Evolutionary conservation across 2,113 vertebrate genomes (phyloP), one percentile per base, ranked within the genome.

Genomic region (Brachirus orientalis): DNA sequence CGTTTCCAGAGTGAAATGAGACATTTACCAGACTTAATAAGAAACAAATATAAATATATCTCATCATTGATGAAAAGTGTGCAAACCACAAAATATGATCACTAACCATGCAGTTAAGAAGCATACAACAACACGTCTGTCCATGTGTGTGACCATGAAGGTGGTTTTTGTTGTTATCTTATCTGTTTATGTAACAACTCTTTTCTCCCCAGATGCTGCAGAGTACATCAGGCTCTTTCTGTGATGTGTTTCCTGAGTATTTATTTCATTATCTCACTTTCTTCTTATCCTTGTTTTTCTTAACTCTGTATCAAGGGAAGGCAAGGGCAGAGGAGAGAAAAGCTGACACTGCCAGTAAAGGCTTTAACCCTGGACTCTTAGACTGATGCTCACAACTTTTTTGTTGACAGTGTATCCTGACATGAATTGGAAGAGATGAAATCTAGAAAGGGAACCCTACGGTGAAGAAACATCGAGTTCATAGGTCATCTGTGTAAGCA

Each of bases 251-350:
- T 81, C 90, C 90, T 89, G 65, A 70, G 75, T 86, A 83, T 89
- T 89, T 87, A 87, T 91, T 87, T 88, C 79, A 91, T 88, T 87
- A 86, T 88, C 83, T 87, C 68, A 73, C 83, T 83, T 59, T 59
- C 85, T 88, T 84, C 87, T 83, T 79, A 60, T 56, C 40, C 75
- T 76, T 79, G 79, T 86, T 72, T 73, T 86, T 86, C 70, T 72
- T 45, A 59, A 67, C 80, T 84, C 22, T 6, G 70, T 65, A 86
- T 89, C 72, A 78, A 79, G 79, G 69, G 40, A 13, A 43, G 14
- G 40, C 4, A 4, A 73, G 69, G 67, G 69, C 35, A 1, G 13
- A 75, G 58, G 55, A 48, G 20, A 16, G 63, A 72, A 77, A 67
- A 65, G 86, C 85, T 90, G 88, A 90, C 76, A 72, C 85, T 79